Base-by-base conservation (phyloP, 2,888 invertebrate species). In the Cosmopolites sordidus region DNA sequence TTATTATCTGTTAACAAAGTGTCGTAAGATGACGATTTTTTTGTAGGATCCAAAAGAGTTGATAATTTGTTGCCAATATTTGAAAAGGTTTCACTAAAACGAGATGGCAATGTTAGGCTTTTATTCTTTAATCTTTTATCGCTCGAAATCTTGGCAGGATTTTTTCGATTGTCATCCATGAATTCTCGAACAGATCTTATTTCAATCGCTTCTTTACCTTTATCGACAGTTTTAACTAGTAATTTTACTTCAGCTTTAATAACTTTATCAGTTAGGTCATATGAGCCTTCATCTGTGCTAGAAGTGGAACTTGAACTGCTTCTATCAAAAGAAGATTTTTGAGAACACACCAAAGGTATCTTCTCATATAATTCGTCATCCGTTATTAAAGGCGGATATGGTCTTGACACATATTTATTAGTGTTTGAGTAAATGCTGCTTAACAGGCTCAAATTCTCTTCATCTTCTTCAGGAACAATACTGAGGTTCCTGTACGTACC, bases 191-290 rank as follows among this genome's bases (percentile, higher is more conserved):
- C 69, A 2, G 76, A 78, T 52, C 76, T 64, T 40, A 79, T 76
- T 66, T 78, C 78, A 42, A 78, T 75, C 43, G 74, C 75, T 61
- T 78, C 77, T 62, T 73, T 73, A 4, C 78, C 78, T 59, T 66
- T 65, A 45, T 77, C 76, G 11, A 70, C 66, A 1, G 78, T 77
- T 67, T 76, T 76, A 1, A 79, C 78, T 48, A 78, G 64, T 5
- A 79, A 64, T 62, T 78, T 78, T 8, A 79, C 73, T 62, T 79
- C 78, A 12, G 78, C 78, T 63, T 72, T 77, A 51, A 73, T 66
- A 12, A 69, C 53, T 52, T 66, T 67, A 54, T 71, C 67, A n/a
- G 52, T 52, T 30, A 58, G 43, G 48, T 67, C 65, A 29, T 64
- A 64, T 16, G 66, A 64, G 16, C 68, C 67, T 46, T 68, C 68